phyloP scores from a whole-genome alignment of 2,113 vertebrate genomes.

The Vicugna pacos region DNA sequence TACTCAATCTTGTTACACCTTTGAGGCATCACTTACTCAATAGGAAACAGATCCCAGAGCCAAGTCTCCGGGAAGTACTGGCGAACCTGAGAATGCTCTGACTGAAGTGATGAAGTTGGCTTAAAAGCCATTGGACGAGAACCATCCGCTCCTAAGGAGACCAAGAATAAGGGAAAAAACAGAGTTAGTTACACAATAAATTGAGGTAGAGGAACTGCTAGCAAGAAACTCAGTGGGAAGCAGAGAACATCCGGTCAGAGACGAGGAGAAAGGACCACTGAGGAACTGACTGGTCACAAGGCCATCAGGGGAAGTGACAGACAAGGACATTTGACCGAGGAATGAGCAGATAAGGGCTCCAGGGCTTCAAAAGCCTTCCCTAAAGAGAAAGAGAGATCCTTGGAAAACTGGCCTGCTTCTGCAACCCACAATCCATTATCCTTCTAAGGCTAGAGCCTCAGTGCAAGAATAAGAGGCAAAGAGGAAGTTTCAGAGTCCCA shows the following conservation, averaged over 20 bases:
- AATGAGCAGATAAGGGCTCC: neutral
- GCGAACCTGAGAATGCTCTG: slow-evolving; percentile 75
- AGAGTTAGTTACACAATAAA: neutral
- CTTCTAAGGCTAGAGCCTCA: neutral
- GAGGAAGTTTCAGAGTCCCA: neutral
- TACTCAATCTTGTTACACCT: neutral
- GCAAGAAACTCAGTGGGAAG: neutral
- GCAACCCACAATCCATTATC: neutral
- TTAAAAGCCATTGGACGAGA: fast-evolving
- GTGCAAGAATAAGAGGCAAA: neutral
- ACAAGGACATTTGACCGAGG: neutral
- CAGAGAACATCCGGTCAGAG: neutral
- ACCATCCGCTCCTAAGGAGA: fast-evolving
- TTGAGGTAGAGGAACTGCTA: neutral
- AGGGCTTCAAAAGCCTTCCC: neutral
- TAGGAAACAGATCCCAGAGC: slow-evolving; percentile 90
- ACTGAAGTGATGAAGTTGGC: neutral
- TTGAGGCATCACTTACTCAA: slow-evolving; percentile 88
- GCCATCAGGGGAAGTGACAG: neutral
- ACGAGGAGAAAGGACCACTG: neutral
- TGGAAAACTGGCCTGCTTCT: neutral
- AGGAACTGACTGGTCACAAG: neutral
- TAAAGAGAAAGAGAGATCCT: neutral
- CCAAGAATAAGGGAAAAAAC: neutral
- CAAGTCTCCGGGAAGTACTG: slow-evolving; percentile 91